Base-by-base conservation (phyloP, 2,888 invertebrate species). In the Pelosia muscerda region DNA sequence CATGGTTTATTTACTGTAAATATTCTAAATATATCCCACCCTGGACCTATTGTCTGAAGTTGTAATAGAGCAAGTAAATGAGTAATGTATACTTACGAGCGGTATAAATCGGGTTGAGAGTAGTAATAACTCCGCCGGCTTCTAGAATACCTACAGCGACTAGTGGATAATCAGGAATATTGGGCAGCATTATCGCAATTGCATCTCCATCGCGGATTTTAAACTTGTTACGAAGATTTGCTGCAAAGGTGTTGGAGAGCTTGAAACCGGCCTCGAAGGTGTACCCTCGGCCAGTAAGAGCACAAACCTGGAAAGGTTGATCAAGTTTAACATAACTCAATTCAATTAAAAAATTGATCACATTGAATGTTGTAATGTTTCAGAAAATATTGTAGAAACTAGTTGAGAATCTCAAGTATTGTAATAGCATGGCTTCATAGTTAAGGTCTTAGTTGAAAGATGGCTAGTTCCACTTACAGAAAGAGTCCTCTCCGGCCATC, bases 31-130 rank as follows among this genome's bases (percentile, higher is more conserved):
- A 2, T 58, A 34, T 0, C 19, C 11, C 8, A 13, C 13, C 13
- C 4, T 15, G 15, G 13, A 4, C 10, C 15, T 19, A 25, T 11
- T 26, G 10, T 19, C 22, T n/a, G 13, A 8, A 11, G 22, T 15
- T 13, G 34, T 23, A 1, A 49, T 25, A 13, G 2, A n/a, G 2
- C 1, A 22, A n/a, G 6, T 8, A 15, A 38, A 31, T 26, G 8
- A 62, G 4, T 8, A 61, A n/a, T 19, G 25, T 6, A 13, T 15
- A 90, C 93, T 92, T 83, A 96, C 96, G 94, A 57, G 95, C 92
- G 42, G 97, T 97, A 82, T 97, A 98, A 71, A 96, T 86, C 0
- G 97, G 97, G 91, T 98, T 98, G 10, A 97, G 93, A 0, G 97
- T 96, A 0, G 97, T 97, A 4, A 97, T 95, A 15, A 96, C 84